Evolutionary conservation across 2,113 vertebrate genomes (phyloP).

Genomic region (Chinchilla lanigera): DNA sequence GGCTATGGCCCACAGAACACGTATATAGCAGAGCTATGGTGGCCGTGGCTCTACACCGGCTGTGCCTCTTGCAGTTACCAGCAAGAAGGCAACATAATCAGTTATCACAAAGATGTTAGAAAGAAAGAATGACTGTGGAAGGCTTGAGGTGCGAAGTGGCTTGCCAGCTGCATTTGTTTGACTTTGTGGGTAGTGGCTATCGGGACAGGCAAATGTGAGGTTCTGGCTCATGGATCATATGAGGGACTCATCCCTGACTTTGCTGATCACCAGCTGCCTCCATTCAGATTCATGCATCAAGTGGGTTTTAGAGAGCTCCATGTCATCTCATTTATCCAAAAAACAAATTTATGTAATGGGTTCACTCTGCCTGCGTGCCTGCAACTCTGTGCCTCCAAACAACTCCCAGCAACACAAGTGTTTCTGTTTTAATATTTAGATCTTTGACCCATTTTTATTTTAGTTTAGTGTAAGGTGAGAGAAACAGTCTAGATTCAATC

Average conservation of each 20-base stretch:
- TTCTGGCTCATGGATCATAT: conserved; percentile 98
- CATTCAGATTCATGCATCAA: conserved; percentile 96
- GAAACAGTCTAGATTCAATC: neutral
- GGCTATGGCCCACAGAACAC: neutral
- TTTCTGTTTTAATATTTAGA: neutral
- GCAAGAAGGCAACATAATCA: conserved; percentile 39
- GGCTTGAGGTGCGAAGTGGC: neutral
- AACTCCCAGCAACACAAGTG: conserved; percentile 70
- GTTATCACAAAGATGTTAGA: conserved; percentile 70
- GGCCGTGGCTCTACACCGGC: conserved; percentile 12
- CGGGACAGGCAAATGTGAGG: conserved; percentile 96
- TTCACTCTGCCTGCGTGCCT: neutral
- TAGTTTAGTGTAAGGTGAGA: neutral
- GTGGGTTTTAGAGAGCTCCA: conserved; percentile 95
- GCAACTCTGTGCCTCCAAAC: conserved; percentile 52
- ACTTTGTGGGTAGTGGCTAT: conserved; percentile 91
- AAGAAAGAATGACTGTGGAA: conserved; percentile 41
- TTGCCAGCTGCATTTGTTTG: conserved; percentile 82
- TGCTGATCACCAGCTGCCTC: conserved; percentile 96
- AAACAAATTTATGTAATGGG: conserved; percentile 96
- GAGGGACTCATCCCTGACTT: conserved; percentile 98
- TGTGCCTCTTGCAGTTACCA: conserved; percentile 36
- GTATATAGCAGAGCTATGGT: neutral
- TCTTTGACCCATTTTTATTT: neutral
- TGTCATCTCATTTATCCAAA: conserved; percentile 96